Evolutionary conservation across 2,888 invertebrate genomes (phyloP).

Genomic region (Diplolepis rosae): DNA sequence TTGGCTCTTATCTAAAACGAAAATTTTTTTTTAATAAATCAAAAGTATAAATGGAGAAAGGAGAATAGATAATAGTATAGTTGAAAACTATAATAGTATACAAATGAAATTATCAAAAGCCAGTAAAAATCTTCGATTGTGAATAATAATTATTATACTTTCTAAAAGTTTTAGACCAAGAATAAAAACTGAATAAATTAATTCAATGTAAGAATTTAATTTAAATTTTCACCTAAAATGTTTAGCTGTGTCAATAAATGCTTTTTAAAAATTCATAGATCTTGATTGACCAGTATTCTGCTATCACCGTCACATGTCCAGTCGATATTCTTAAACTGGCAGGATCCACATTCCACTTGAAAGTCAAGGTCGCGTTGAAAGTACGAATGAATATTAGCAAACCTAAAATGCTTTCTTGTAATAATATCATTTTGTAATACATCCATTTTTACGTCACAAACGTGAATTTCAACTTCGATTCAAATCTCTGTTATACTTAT

Average conservation of each 20-base stretch:
- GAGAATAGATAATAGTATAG: too few relatives aligned
- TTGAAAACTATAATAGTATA: too few relatives aligned
- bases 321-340: conserved; percentile 20
- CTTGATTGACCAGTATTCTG: conserved; percentile 23
- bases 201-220: background rate
- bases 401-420: background rate
- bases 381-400: conserved; percentile 15
- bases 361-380: conserved; percentile 16
- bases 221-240: background rate
- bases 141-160: too few relatives aligned
- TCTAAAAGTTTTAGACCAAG: too few relatives aligned
- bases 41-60: too few relatives aligned
- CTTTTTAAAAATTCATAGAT: conserved; percentile 17
- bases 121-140: too few relatives aligned
- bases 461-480: background rate
- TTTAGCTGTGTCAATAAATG: background rate
- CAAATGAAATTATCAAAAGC: too few relatives aligned
- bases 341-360: conserved; percentile 23
- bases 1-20: too few relatives aligned
- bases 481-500: background rate
- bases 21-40: too few relatives aligned
- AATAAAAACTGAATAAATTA: too few relatives aligned
- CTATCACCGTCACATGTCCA: conserved; percentile 6
- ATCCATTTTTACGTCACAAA: background rate
- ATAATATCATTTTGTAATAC: background rate